Conservation (phyloP, 2,797 vertebrate genomes). For the Brotula barbata region DNA sequence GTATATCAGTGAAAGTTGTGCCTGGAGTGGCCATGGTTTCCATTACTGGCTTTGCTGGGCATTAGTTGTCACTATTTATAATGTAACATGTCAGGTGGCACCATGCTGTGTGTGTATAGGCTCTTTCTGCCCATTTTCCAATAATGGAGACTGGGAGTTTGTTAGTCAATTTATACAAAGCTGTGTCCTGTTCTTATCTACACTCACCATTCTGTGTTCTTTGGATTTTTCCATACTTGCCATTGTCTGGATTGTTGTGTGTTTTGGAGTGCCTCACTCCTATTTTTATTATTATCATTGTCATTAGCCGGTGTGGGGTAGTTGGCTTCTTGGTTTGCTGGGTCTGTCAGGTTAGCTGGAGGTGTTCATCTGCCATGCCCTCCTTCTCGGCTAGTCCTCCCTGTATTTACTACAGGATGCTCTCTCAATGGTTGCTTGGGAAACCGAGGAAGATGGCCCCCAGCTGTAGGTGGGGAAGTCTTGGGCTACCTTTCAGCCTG, state of each 20-base stretch:
- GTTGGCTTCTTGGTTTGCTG: conserved; percentile 23
- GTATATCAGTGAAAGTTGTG: conserved; percentile 8
- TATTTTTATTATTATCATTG: conserved; percentile 70
- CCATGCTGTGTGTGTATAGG: conserved; percentile 26
- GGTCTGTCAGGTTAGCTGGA: conserved; percentile 51
- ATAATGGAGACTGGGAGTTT: conserved; percentile 39
- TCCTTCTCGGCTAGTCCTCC: conserved; percentile 37
- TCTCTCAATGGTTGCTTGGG: conserved; percentile 67
- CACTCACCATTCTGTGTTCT: conserved; percentile 8
- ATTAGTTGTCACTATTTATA: conserved; percentile 65
- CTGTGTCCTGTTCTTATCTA: conserved; percentile 33
- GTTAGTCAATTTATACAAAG: conserved; percentile 35
- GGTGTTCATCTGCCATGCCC: conserved; percentile 50
- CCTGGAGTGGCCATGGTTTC: neutral
- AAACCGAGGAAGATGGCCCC: conserved; percentile 67
- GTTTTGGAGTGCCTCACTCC: conserved; percentile 35
- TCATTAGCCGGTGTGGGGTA: conserved; percentile 39
- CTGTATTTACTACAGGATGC: conserved; percentile 48
- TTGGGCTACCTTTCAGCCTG: conserved; percentile 48
- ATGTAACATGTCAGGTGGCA: conserved; percentile 37
- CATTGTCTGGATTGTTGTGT: conserved; percentile 9
- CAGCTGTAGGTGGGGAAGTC: conserved; percentile 55
- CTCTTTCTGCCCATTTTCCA: conserved; percentile 49
- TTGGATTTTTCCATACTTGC: conserved; percentile 22
- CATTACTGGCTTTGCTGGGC: conserved; percentile 23